A percentile compares a stretch with the other conserved stretches of the same genome.
phyloP scores from a whole-genome alignment of 2,113 vertebrate species.

The Clinocottus analis region DNA sequence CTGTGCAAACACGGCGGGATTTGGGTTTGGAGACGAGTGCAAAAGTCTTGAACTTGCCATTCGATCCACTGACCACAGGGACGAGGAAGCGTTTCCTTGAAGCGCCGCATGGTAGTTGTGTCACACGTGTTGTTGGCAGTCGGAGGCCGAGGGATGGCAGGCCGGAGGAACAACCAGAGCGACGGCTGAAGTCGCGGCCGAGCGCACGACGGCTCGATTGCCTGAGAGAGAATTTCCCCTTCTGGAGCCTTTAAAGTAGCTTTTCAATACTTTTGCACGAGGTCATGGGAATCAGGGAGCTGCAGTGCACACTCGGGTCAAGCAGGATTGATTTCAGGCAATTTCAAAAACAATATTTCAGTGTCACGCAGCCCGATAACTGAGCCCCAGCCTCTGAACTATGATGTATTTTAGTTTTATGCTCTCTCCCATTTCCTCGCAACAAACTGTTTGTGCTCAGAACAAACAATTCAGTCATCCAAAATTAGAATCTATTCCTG shows the following conservation, averaged over 20 bases:
- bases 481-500: constrained; percentile 72
- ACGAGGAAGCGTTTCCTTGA: not conserved
- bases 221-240: not conserved
- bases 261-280: not conserved
- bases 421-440: constrained; percentile 46
- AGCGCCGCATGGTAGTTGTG: constrained; percentile 14
- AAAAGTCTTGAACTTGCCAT: constrained; percentile 9
- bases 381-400: constrained; percentile 8
- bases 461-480: constrained; percentile 73
- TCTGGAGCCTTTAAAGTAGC: constrained; percentile 4
- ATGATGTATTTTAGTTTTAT: constrained; percentile 19
- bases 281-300: not conserved
- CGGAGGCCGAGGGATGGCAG: not conserved
- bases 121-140: constrained; percentile 23
- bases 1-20: not conserved
- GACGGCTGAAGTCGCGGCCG: not conserved
- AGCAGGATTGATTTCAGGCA: constrained; percentile 35
- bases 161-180: not conserved
- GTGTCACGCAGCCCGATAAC: constrained; percentile 20
- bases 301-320: not conserved
- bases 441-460: constrained; percentile 62
- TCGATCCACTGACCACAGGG: not conserved
- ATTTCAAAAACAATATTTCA: constrained; percentile 1
- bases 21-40: constrained; percentile 8
- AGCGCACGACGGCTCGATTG: not conserved